Percentiles rank a stretch among this genome's conserved stretches.
Evolutionary conservation across 2,113 vertebrate genomes (phyloP).

Genomic region (Hydrolagus affinis): DNA sequence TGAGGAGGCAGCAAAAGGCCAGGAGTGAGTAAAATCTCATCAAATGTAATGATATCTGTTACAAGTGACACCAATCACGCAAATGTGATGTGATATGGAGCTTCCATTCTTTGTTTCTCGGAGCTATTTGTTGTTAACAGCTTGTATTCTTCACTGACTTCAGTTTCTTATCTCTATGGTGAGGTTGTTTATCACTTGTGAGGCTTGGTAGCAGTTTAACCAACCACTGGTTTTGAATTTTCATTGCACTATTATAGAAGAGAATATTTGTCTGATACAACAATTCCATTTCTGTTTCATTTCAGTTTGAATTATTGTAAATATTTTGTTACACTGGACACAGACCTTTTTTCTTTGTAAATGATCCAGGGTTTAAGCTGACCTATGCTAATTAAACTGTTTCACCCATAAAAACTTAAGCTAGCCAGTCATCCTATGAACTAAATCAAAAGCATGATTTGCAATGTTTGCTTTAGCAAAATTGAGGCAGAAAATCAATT

Average conservation of each 20-base stretch:
- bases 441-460: constrained; percentile 7
- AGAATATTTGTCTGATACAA: background rate
- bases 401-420: constrained; percentile 1
- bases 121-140: background rate
- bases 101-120: constrained; percentile 33
- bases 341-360: constrained; percentile 1
- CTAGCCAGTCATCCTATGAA: background rate
- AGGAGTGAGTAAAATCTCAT: constrained; percentile 44
- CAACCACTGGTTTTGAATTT: constrained; percentile 31
- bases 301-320: constrained; percentile 21
- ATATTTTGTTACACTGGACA: constrained; percentile 24
- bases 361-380: constrained; percentile 27
- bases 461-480: background rate
- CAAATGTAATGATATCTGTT: constrained; percentile 12
- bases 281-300: background rate
- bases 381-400: background rate
- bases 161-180: constrained; percentile 6
- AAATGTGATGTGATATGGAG: background rate
- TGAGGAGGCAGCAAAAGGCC: constrained; percentile 63
- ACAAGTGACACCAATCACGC: background rate
- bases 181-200: background rate
- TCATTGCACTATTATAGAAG: constrained; percentile 27
- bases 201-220: constrained; percentile 29
- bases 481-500: background rate
- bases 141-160: constrained; percentile 8